Evolutionary conservation across 2,113 vertebrate genomes (phyloP).

Genomic region (Grammomys dolichurus): DNA sequence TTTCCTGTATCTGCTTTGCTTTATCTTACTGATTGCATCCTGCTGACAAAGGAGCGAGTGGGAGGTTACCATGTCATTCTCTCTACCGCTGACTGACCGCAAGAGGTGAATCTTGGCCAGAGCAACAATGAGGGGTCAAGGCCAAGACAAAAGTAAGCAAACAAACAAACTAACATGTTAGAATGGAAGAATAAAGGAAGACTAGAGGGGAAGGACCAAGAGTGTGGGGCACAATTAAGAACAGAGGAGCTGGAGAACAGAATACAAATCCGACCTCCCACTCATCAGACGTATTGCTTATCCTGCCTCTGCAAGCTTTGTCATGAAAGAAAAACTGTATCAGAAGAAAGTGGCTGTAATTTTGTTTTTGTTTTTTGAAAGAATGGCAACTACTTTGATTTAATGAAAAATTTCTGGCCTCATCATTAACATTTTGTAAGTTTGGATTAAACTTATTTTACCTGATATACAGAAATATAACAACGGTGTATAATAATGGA

Average conservation of each 20-base stretch:
- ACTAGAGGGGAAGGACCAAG: neutral
- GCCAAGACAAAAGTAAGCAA: neutral
- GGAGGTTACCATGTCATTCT: neutral
- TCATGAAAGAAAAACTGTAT: neutral
- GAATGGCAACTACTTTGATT: neutral
- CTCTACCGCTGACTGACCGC: neutral
- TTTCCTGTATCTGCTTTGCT: neutral
- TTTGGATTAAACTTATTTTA: neutral
- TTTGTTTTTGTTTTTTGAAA: neutral
- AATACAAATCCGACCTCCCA: neutral
- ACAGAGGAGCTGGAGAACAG: neutral
- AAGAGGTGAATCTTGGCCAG: neutral
- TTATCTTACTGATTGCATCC: rapidly evolving
- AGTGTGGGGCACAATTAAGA: neutral
- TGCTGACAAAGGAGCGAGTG: neutral
- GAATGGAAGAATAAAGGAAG: neutral
- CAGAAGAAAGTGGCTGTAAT: neutral
- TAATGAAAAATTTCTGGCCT: neutral
- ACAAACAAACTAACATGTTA: neutral
- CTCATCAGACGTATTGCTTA: neutral
- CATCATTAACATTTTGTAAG: neutral
- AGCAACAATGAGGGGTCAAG: neutral
- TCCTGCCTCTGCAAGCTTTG: neutral
- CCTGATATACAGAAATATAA: neutral
- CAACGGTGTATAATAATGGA: neutral